phyloP scores from a whole-genome alignment of 2,113 vertebrate genomes.

The Pluvianellus socialis region DNA sequence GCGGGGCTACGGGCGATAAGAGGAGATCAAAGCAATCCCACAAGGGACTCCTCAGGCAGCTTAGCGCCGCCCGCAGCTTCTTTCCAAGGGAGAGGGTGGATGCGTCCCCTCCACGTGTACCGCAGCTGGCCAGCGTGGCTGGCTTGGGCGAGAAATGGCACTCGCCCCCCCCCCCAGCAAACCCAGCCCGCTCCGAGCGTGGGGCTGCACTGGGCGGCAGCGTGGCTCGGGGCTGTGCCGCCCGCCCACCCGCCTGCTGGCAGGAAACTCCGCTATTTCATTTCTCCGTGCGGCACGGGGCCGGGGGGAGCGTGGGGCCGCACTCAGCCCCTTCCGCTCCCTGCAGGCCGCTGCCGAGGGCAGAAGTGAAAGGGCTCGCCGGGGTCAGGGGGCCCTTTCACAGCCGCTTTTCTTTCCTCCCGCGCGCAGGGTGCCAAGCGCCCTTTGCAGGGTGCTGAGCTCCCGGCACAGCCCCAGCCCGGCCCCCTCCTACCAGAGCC shows the following conservation, averaged over 20 bases:
- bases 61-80: not conserved
- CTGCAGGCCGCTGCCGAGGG: accelerated
- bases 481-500: not conserved
- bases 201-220: no score
- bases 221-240: not conserved
- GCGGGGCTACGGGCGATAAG: not conserved
- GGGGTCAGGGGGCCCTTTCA: not conserved
- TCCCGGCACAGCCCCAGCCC: not conserved
- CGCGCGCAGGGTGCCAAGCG: not conserved
- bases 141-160: not conserved
- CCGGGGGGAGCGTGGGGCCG: accelerated
- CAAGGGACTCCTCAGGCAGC: not conserved
- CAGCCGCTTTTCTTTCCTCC: not conserved
- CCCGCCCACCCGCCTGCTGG: not conserved
- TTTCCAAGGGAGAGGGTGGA: not conserved
- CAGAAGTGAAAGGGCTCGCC: not conserved
- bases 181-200: not conserved
- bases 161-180: not conserved
- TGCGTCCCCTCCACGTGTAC: not conserved
- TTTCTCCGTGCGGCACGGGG: not conserved
- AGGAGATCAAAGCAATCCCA: not conserved
- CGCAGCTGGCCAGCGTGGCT: not conserved
- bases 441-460: not conserved
- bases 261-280: not conserved
- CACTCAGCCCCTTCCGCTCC: not conserved